Conservation (phyloP, 2,888 invertebrate species). For the Sesia apiformis region DNA sequence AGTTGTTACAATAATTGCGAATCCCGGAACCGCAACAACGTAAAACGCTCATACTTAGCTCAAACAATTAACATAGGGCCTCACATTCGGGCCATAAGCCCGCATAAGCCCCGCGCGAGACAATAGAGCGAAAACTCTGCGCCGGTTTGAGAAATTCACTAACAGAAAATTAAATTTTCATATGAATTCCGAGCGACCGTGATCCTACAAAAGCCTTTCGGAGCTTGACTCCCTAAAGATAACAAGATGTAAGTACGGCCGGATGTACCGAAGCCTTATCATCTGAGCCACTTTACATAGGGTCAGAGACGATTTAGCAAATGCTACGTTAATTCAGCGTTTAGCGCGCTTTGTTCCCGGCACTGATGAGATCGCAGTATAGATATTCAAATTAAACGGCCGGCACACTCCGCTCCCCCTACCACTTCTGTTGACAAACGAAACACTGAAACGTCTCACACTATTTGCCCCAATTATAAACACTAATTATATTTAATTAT, state of each 20-base stretch:
- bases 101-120: constrained; percentile 57
- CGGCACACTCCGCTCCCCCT: constrained; percentile 11
- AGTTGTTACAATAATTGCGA: constrained; percentile 61
- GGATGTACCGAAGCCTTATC: constrained; percentile 50
- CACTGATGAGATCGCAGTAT: constrained; percentile 42
- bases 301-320: constrained; percentile 55
- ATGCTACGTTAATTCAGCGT: constrained; percentile 55
- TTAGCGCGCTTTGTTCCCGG: constrained; percentile 50
- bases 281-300: constrained; percentile 47
- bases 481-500: constrained; percentile 45
- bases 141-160: constrained; percentile 58
- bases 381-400: constrained; percentile 59
- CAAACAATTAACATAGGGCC: constrained; percentile 64
- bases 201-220: constrained; percentile 60
- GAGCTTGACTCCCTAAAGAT: constrained; percentile 48
- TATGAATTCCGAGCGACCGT: constrained; percentile 54
- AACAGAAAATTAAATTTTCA: constrained; percentile 69
- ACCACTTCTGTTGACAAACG: constrained; percentile 40
- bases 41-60: constrained; percentile 57
- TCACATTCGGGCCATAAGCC: constrained; percentile 55
- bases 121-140: constrained; percentile 59
- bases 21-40: constrained; percentile 35
- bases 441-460: constrained; percentile 36
- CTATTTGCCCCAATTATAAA: constrained; percentile 38
- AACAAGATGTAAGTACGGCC: constrained; percentile 56